Conservation (phyloP, 2,888 invertebrate species). For the Harmothoe impar region DNA sequence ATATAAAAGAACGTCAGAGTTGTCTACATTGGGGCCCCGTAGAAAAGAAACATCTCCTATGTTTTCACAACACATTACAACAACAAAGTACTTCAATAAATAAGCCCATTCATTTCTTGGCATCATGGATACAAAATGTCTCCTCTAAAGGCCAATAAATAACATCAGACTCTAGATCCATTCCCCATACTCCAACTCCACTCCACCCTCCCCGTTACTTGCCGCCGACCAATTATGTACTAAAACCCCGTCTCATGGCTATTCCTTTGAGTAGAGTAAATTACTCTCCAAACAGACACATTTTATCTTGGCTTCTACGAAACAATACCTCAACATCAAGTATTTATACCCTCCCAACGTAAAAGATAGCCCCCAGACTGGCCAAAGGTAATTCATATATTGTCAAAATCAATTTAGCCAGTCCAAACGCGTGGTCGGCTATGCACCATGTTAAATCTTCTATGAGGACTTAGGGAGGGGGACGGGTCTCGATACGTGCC, state of each 20-base stretch:
- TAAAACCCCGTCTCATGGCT: background rate
- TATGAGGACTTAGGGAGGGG: background rate
- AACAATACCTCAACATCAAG: background rate
- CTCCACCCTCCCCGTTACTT: background rate
- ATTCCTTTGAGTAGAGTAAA: background rate
- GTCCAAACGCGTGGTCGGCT: background rate
- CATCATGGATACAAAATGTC: too few relatives aligned
- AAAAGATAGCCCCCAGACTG: background rate
- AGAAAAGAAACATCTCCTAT: too few relatives aligned
- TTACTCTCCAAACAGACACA: background rate
- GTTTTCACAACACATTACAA: too few relatives aligned
- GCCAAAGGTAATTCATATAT: slow-evolving; percentile 3
- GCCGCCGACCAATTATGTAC: background rate
- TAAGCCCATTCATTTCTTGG: too few relatives aligned
- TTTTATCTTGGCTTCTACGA: slow-evolving; percentile 26
- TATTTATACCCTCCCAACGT: background rate
- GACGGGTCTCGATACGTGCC: background rate
- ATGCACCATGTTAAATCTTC: background rate
- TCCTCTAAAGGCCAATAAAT: background rate
- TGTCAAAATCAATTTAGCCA: slow-evolving; percentile 54
- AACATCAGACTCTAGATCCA: background rate
- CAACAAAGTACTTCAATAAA: too few relatives aligned
- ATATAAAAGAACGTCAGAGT: too few relatives aligned
- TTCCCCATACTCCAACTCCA: too few relatives aligned
- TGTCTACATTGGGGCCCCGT: too few relatives aligned